Base-by-base conservation (phyloP, 2,113 vertebrate species). In the Ictalurus punctatus region DNA sequence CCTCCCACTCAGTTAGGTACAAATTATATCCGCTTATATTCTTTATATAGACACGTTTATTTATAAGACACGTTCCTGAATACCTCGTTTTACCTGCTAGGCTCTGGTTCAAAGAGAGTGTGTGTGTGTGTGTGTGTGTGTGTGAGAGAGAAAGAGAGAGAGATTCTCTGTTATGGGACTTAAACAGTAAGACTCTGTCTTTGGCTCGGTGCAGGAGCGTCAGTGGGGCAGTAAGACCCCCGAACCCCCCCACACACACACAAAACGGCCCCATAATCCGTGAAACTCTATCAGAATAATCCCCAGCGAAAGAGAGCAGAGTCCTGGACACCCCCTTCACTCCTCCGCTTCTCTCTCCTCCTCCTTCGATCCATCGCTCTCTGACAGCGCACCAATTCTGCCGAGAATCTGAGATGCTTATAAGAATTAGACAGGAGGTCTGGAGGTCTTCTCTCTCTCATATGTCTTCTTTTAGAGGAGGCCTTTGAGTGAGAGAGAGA, bases 261-360 rank as follows among this genome's bases (percentile, higher is more conserved):
- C 90, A 86, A 59, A 74, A 37, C 78, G 34, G 92, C 91, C 94
- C 92, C 91, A 93, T 94, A 95, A 95, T 91, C 94, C 93, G 90
- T 95, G 95, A 95, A 96, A 96, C 95, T 93, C 93, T 95, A 96
- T 94, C 91, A 94, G 95, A 95, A 95, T 96, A 96, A 96, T 96
- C 95, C 95, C 89, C 37, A 25, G 90, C 92, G 63, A 83, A 25
- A 27, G 82, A 91, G 87, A 93, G 89, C 92, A 91, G 89, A 89
- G 87, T 86, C 93, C 91, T 94, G 92, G 92, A 85, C 92, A 92
- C 91, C 74, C 71, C 89, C 85, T 83, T 90, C 93, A 91, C 90
- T 90, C 90, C 88, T 88, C 58, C 13, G 78, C 73, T 85, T 90
- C 56, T 37, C 82, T 52, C 74, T 92, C 92, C 93, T 93, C 93